These are phyloP conservation scores for Heliconius eleuchia DNA, from an alignment of 1,140 invertebrate genomes.

Conservation along the genomic window DNA sequence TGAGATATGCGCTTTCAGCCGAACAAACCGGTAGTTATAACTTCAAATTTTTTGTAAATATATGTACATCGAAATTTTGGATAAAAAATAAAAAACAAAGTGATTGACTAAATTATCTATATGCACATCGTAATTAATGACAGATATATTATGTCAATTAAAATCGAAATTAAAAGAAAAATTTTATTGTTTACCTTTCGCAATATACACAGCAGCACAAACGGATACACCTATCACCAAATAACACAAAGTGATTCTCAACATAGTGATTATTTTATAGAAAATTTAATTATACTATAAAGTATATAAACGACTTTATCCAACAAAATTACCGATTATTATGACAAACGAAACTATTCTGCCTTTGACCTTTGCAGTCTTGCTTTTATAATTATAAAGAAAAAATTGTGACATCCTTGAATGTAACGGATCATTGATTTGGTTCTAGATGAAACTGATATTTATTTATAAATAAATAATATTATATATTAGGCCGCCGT, in stretches of 20 bases:
- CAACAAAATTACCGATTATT: conserved; percentile 26
- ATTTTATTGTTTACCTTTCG: conserved; percentile 49
- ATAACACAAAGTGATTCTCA: conserved; percentile 37
- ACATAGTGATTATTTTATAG: conserved; percentile 21
- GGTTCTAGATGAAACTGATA: background rate
- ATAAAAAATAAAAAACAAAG: too few relatives aligned
- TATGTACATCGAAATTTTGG: too few relatives aligned
- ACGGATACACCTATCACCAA: conserved; percentile 36
- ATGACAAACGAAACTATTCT: conserved; percentile 36
- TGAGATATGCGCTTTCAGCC: too few relatives aligned
- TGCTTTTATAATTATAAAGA: conserved; percentile 43
- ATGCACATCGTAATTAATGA: too few relatives aligned
- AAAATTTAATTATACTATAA: conserved; percentile 1
- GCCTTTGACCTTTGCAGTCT: conserved; percentile 49
- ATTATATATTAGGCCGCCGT: too few relatives aligned
- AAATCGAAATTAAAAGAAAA: too few relatives aligned
- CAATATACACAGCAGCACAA: conserved; percentile 45
- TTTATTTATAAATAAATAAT: background rate
- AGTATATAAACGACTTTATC: background rate
- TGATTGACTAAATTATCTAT: too few relatives aligned
- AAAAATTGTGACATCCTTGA: conserved; percentile 64
- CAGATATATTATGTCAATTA: too few relatives aligned
- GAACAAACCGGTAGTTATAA: too few relatives aligned
- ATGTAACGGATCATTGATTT: conserved; percentile 39
- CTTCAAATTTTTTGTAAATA: too few relatives aligned